Conservation (phyloP, 2,113 vertebrate species). For the Eulemur rufifrons region DNA sequence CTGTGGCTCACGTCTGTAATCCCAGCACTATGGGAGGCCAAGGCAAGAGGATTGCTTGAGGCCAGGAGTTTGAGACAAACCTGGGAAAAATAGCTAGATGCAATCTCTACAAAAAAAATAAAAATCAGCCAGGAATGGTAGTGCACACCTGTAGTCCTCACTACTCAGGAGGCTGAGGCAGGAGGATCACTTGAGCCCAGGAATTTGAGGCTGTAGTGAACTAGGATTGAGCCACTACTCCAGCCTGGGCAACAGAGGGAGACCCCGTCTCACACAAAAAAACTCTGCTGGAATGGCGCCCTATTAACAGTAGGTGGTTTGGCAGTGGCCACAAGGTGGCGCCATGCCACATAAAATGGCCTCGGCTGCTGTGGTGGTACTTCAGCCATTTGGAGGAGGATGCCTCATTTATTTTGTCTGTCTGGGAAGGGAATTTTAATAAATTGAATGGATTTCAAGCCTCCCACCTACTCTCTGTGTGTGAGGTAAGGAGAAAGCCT, state of each 20-base stretch:
- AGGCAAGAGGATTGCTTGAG: not conserved
- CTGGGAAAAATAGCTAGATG: not conserved
- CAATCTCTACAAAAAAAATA: no score
- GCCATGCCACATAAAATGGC: not conserved
- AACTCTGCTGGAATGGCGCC: rapidly evolving
- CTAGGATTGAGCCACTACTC: no score
- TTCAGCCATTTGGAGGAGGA: not conserved
- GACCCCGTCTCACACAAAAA: no score
- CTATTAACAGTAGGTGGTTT: not conserved
- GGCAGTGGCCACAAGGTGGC: constrained; percentile 61
- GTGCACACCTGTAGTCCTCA: no score
- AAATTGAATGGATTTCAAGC: not conserved
- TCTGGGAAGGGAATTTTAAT: not conserved
- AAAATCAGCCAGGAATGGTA: no score
- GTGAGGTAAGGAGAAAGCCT: not conserved
- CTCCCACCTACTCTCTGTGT: not conserved
- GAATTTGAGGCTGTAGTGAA: no score
- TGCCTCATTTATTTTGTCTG: not conserved
- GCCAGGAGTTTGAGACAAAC: not conserved
- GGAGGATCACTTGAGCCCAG: no score
- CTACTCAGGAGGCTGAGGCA: no score
- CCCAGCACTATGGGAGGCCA: not conserved
- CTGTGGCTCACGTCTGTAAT: not conserved
- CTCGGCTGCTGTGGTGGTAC: rapidly evolving
- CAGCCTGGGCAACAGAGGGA: no score